Evolutionary conservation across 2,113 vertebrate genomes (phyloP).

Genomic region (Otolemur garnettii): DNA sequence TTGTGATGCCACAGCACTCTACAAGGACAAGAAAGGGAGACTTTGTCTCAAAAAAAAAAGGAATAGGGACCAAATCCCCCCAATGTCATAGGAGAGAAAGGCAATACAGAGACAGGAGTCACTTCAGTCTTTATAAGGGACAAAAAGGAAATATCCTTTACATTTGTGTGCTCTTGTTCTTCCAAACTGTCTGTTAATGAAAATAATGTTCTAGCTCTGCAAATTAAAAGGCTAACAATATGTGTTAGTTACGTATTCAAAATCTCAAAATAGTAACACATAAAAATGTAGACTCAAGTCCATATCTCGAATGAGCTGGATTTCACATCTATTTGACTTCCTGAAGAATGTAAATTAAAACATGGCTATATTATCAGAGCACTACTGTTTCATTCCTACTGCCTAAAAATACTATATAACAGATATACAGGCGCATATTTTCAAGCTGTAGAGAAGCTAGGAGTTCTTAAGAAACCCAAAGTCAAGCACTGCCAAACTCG

Average conservation of each 20-base stretch:
- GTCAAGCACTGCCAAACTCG: not conserved
- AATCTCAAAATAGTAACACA: conserved; percentile 40
- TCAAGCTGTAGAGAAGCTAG: conserved; percentile 3
- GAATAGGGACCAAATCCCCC: not conserved
- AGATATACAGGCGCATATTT: not conserved
- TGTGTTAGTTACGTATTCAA: not conserved
- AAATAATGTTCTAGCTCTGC: not conserved
- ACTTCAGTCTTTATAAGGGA: not conserved
- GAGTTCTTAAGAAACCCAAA: not conserved
- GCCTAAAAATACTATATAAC: not conserved
- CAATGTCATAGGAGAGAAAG: not conserved
- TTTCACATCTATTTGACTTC: conserved; percentile 44
- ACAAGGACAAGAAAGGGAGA: too few relatives aligned
- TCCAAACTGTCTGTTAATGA: not conserved
- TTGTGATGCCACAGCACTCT: too few relatives aligned
- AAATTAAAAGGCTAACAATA: not conserved
- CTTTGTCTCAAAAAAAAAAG: too few relatives aligned
- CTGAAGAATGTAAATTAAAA: conserved; percentile 51
- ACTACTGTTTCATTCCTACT: conserved; percentile 14
- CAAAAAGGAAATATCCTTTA: not conserved
- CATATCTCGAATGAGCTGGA: not conserved
- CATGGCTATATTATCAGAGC: not conserved
- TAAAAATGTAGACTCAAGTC: conserved; percentile 14
- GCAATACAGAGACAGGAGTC: not conserved
- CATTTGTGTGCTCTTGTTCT: not conserved